Evolutionary conservation across 2,797 vertebrate species (phyloP), one percentile per base, ranked within the genome.

Genomic region (Rallus crepitans): DNA sequence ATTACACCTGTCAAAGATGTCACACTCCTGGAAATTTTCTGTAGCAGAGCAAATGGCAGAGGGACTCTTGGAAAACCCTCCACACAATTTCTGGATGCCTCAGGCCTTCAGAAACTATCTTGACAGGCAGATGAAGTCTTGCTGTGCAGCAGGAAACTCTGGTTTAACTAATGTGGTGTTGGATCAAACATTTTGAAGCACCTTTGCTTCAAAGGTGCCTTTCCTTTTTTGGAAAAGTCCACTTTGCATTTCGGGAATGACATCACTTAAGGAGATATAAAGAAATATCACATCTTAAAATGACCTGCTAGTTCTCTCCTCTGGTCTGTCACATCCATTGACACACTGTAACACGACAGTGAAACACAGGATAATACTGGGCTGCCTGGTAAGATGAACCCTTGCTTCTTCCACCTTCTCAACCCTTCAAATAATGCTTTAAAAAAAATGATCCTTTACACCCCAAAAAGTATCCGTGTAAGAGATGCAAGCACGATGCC

Each of bases 1-100:
- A 91, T 95, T 82, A 73, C 14, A n/a, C 71, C 65, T 87, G 83
- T 90, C 94, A 81, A 52, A 82, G 64, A 89, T 8, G 18, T 90
- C 12, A 37, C 35, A 66, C 56, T 81, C 53, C 28, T 82, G 82
- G 48, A 91, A 64, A 69, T 57, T 59, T 72, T 93, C 91, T 79
- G 30, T 90, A 90, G 72, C 82, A 70, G 72, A 78, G 73, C 48
- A 85, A 92, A 91, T 23, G 72, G 81, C 37, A 71, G 81, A 83
- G 20, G 20, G 35, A 68, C 70, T 83, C 75, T 30, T 39, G 23
- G 25, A 87, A 94, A 96, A 57, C 12, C 19, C 35, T 93, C 70
- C 42, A 40, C n/a, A 30, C 64, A 47, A 60, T 82, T 89, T 88
- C 85, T 87, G 89, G 45, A 81, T 91, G 78, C 77, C 69, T 89